Evolutionary conservation across 2,888 invertebrate species (phyloP), one percentile per base, ranked within the genome.

Genomic region (Drosophila antonietae): DNA sequence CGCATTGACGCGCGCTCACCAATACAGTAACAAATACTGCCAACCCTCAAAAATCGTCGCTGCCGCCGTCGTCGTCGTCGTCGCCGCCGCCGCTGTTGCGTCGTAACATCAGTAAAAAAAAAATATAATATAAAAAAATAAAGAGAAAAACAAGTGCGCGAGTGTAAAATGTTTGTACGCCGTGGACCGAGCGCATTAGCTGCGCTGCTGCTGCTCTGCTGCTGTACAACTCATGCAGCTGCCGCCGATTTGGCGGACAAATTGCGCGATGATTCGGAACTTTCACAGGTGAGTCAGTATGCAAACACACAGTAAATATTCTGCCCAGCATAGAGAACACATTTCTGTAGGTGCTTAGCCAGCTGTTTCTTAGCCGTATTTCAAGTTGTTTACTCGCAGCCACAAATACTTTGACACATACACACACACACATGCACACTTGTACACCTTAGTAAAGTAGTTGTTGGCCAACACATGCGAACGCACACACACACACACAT

Each of bases 251-350:
- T 91, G 73, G 94, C 95, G 78, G 95, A 95, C 91, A 95, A 95
- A 93, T 94, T 95, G 81, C 93, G 93, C 83, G 94, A 94, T 91
- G 95, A 95, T 93, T 91, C 94, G 72, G 95, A 95, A 91, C 93
- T 95, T 80, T 95, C 95, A 78, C 94, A 95, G 95, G 95, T 95
- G 94, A 93, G 90, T 83, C 62, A 51, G 51, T 23, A 47, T n/a
- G 8, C 23, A 46, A 28, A 31, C 28, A 47, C 44, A 52, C 28
- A 62, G 66, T 66, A 53, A 71, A 62, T 62, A 60, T 37, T 57
- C n/a, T 15, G 15, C n/a, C 51, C 46, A 51, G 57, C 37, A 63
- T 62, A 70, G 51, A 67, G 63, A 78, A 75, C 64, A 79, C 69
- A 61, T 73, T 62, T 62, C 56, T 66, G 57, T 82, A 72, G 66